phyloP scores from a whole-genome alignment of 2,797 vertebrate species.

The Tokudaia muenninki region DNA sequence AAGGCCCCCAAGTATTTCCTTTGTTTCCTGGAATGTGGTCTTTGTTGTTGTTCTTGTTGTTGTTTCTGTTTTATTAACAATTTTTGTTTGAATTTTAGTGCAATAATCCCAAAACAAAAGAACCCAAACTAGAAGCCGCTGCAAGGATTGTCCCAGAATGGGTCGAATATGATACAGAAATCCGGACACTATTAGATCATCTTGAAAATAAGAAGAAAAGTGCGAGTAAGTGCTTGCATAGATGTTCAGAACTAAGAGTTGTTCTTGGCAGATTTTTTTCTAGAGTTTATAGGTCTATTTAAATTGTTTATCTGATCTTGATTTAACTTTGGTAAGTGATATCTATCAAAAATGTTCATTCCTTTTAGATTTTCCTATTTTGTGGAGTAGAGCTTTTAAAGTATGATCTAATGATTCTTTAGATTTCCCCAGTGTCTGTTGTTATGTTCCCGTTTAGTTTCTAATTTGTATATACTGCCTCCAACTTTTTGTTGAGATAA shows the following conservation, averaged over 20 bases:
- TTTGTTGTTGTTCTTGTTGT: neutral
- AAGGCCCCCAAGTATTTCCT: neutral
- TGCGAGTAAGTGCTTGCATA: neutral
- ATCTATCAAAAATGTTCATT: neutral
- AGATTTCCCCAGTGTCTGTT: neutral
- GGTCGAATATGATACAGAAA: constrained; percentile 94
- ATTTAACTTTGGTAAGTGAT: neutral
- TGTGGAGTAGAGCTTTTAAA: neutral
- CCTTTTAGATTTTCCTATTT: neutral
- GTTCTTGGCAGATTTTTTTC: neutral
- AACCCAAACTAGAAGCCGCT: constrained; percentile 96
- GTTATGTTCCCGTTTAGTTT: neutral
- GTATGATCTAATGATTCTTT: neutral
- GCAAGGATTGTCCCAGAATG: constrained; percentile 96
- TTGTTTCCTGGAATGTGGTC: neutral
- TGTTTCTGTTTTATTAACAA: constrained; percentile 38
- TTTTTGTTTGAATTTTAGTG: constrained; percentile 90
- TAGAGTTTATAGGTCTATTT: neutral
- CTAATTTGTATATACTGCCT: neutral
- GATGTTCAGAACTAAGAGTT: too few relatives aligned
- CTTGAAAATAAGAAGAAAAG: constrained; percentile 87
- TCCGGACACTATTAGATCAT: constrained; percentile 90
- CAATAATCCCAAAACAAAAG: constrained; percentile 99
- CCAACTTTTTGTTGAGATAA: too few relatives aligned
- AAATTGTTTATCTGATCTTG: neutral